Conservation (phyloP, 2,888 invertebrate genomes). For the Heterodera filipjevi region DNA sequence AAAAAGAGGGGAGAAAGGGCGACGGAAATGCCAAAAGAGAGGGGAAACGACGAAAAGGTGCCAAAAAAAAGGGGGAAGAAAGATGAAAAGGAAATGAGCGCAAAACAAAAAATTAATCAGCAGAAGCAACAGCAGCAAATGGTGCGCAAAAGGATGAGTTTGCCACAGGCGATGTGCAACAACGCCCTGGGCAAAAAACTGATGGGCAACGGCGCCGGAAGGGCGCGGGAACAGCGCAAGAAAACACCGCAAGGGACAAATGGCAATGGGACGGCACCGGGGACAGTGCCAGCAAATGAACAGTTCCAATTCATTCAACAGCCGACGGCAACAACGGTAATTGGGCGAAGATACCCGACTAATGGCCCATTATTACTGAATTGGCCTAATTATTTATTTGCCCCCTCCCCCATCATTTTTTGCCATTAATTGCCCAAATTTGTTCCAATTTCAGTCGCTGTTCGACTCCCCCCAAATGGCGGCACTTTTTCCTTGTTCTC, state of each 20-base stretch:
- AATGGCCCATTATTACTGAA: too few species aligned
- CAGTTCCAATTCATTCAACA: not conserved
- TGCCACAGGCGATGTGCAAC: not conserved
- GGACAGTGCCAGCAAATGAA: slow-evolving; percentile 3
- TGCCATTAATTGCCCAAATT: not conserved
- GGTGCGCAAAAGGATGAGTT: slow-evolving; percentile 6
- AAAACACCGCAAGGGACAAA: not conserved
- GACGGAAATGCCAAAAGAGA: not conserved
- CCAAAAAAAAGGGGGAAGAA: not conserved
- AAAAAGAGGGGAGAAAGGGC: not conserved
- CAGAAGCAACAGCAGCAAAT: not conserved
- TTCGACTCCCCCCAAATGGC: not conserved
- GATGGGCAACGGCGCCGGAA: not conserved
- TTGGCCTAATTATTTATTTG: not conserved
- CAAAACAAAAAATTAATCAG: too few species aligned
- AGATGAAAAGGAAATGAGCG: not conserved
- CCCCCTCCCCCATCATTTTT: not conserved
- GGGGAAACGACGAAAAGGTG: not conserved
- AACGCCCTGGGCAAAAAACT: not conserved
- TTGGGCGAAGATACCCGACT: too few species aligned
- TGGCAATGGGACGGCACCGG: not conserved
- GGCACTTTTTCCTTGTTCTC: not conserved
- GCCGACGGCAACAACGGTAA: not conserved
- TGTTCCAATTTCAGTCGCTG: not conserved
- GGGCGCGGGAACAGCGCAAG: not conserved